Conservation (phyloP, 2,113 vertebrate species). For the Pseudonaja textilis region DNA sequence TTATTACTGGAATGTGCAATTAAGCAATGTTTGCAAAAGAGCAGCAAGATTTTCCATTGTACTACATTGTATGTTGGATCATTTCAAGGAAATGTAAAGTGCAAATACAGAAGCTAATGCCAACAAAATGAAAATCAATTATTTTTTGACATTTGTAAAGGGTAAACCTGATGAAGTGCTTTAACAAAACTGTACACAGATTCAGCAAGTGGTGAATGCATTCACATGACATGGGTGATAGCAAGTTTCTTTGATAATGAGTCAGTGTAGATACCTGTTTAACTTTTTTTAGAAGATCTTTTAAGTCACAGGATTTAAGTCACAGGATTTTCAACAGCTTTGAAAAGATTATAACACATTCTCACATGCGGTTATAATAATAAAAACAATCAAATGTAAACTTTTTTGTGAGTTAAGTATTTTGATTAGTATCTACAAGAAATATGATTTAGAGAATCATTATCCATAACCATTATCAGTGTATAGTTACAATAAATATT, state of each 20-base stretch:
- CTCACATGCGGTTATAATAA: not conserved
- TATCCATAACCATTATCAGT: not conserved
- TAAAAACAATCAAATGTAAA: not conserved
- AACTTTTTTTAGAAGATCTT: not conserved
- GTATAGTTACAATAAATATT: slow-evolving; percentile 6
- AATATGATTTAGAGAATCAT: not conserved
- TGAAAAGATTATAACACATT: slow-evolving; percentile 8
- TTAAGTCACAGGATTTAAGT: not conserved
- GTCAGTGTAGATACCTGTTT: not conserved
- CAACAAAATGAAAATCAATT: slow-evolving; percentile 33
- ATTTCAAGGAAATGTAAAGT: not conserved
- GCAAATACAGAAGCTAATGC: slow-evolving; percentile 12
- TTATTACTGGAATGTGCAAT: slow-evolving; percentile 21
- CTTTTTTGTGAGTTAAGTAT: not conserved
- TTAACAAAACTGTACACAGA: not conserved
- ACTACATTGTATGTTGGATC: slow-evolving; percentile 18
- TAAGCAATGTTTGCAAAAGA: slow-evolving; percentile 34
- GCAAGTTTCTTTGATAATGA: slow-evolving; percentile 38
- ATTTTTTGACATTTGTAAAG: slow-evolving; percentile 30
- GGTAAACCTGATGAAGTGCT: slow-evolving; percentile 1
- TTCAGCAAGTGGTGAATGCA: slow-evolving; percentile 29
- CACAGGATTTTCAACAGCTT: slow-evolving; percentile 29
- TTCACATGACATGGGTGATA: slow-evolving; percentile 37
- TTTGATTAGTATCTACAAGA: not conserved
- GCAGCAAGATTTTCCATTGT: not conserved